Conservation (phyloP, 2,888 invertebrate genomes). For the Malthinus flaveolus region DNA sequence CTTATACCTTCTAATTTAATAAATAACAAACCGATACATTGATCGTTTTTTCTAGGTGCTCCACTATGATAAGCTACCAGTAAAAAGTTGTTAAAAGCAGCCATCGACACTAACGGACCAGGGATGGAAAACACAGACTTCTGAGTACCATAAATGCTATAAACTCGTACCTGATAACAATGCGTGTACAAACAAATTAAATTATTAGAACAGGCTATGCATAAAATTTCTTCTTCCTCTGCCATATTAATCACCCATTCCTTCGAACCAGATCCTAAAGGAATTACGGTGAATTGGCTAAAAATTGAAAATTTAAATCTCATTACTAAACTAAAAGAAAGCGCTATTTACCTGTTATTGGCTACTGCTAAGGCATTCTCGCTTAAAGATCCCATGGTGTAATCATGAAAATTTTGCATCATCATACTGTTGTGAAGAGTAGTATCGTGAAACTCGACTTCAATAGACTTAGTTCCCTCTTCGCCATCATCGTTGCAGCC, state of each 20-base stretch:
- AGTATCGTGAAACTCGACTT: constrained; percentile 94
- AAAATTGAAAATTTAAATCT: constrained; percentile 26
- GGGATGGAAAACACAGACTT: constrained; percentile 73
- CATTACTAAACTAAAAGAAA: not conserved
- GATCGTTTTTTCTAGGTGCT: constrained; percentile 57
- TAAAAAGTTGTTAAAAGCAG: constrained; percentile 64
- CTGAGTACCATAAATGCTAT: constrained; percentile 86
- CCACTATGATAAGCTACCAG: constrained; percentile 70
- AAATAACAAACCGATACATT: constrained; percentile 60
- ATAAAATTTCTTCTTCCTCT: constrained; percentile 76
- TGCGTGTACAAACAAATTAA: constrained; percentile 81
- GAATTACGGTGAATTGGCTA: constrained; percentile 76
- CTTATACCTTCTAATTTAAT: constrained; percentile 55
- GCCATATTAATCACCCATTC: constrained; percentile 85
- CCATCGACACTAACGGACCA: constrained; percentile 72
- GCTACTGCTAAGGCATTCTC: constrained; percentile 79
- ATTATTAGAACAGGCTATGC: constrained; percentile 68
- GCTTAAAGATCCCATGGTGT: constrained; percentile 87
- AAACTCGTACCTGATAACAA: constrained; percentile 76
- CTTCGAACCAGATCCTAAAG: constrained; percentile 73
- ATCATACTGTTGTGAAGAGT: constrained; percentile 88
- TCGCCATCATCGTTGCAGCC: constrained; percentile 58
- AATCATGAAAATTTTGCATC: constrained; percentile 81
- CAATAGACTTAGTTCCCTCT: constrained; percentile 69
- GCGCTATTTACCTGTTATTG: constrained; percentile 60